Conservation (phyloP, 37 sponge, comb jelly and placozoan genomes). For the Tethya wilhelma region DNA sequence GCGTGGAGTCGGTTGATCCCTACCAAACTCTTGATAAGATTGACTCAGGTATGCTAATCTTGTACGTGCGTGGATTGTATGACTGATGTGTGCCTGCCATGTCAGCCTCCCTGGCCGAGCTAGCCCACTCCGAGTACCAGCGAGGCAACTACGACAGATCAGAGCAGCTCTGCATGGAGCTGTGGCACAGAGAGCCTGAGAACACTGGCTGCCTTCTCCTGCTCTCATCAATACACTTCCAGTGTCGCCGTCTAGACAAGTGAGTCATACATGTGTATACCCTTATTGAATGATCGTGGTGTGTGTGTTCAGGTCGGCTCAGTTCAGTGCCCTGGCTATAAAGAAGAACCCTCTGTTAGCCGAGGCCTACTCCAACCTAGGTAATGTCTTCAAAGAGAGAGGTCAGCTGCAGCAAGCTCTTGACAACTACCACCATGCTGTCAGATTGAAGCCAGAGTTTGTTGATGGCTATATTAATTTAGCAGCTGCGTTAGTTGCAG, state of each 20-base stretch:
- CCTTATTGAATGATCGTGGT: too few species aligned
- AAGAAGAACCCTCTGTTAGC: conserved; percentile 96
- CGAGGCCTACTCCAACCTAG: conserved; percentile 99
- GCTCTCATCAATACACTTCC: conserved; percentile 98
- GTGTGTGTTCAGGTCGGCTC: conserved; percentile 91
- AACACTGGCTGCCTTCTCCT: conserved; percentile 97
- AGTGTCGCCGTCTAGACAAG: conserved; percentile 97
- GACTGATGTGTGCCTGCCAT: too few species aligned
- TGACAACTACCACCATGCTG: conserved; percentile 94
- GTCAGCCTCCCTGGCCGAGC: conserved; percentile 75
- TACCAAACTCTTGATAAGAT: conserved; percentile 56
- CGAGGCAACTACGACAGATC: conserved; percentile 91
- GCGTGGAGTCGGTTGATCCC: not conserved
- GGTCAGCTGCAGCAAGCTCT: conserved; percentile 92
- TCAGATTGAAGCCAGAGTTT: conserved; percentile 95
- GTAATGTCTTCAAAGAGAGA: conserved; percentile 98
- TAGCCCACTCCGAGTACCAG: conserved; percentile 97
- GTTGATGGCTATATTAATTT: conserved; percentile 99
- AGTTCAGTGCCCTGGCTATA: conserved; percentile 94
- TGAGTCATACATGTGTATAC: conserved; percentile 49
- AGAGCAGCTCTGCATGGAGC: conserved; percentile 94
- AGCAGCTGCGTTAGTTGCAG: conserved; percentile 97
- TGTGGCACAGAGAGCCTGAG: conserved; percentile 96
- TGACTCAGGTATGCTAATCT: conserved; percentile 61
- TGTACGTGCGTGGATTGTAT: too few species aligned